Evolutionary conservation across 2,797 vertebrate species (phyloP), one percentile per base, ranked within the genome.

Genomic region (Pangasius macronema): DNA sequence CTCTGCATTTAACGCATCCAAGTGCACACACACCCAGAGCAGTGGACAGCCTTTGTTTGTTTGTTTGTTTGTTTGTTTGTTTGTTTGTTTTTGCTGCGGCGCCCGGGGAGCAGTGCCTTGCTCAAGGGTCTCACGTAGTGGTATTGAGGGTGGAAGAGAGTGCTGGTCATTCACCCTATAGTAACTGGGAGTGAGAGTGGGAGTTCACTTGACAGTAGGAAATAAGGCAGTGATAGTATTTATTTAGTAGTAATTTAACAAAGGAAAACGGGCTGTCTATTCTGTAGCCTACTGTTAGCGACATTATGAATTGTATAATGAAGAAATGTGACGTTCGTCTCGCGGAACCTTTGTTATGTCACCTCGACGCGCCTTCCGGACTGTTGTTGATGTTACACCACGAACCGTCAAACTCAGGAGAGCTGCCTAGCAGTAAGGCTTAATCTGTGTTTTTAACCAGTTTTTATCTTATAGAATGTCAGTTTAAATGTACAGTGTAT

Each of bases 381-480:
- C 20, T 87, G 33, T 93, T 93, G 91, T 92, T 20, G 82, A 14
- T 0, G 93, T 87, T 81, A 89, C 92, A 91, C 93, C 22, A 3
- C 8, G 8, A 90, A 39, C 90, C 91, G 90, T 91, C 67, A 91
- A 88, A 67, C 16, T 22, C 27, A 33, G 83, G 67, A 68, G 63
- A 72, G 65, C 59, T 87, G 84, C 59, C 30, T 85, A 87, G 59
- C 76, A 85, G 87, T 88, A 88, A 88, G 87, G 9, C 0, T 80
- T 57, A 68, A 18, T n/a, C 83, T 88, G 49, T 76, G 55, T 73
- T 24, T 42, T 5, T 33, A 65, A 33, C 0, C 27, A n/a, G 7
- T 51, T 80, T 79, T 57, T 57, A 80, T 0, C 30, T 39, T 18
- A 7, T 46, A 68, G 24, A 68, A 27, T 33, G 68, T 61, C 27